Conservation (phyloP, 2,797 vertebrate genomes). For the Fundulus diaphanus region DNA sequence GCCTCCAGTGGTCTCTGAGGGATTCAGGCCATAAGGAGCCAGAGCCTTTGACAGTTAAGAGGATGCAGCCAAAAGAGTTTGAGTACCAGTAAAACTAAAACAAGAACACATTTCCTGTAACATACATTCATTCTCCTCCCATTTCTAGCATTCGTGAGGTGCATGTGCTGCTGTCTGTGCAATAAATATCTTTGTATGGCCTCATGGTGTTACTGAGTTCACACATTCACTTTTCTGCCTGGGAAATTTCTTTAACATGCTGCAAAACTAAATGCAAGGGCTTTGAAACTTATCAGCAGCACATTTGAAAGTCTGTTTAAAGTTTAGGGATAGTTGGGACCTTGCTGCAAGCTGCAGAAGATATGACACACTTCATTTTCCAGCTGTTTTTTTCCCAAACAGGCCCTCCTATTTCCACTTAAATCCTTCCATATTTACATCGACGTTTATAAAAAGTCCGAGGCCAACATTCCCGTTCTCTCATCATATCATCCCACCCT, state of each 20-base stretch:
- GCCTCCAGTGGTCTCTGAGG: conserved; percentile 56
- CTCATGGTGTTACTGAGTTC: conserved; percentile 64
- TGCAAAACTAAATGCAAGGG: conserved; percentile 44
- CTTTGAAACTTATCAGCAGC: conserved; percentile 49
- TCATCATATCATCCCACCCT: conserved; percentile 71
- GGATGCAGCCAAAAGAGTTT: conserved; percentile 67
- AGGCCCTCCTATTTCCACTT: conserved; percentile 59
- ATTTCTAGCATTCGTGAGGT: conserved; percentile 50
- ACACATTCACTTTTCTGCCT: conserved; percentile 45
- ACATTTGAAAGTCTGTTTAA: conserved; percentile 56
- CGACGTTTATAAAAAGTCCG: conserved; percentile 67
- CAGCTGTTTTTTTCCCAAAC: conserved; percentile 52
- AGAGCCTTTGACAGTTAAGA: conserved; percentile 67
- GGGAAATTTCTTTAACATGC: conserved; percentile 50
- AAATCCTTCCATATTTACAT: conserved; percentile 74
- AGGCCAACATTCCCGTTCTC: conserved; percentile 66
- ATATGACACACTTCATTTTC: conserved; percentile 63
- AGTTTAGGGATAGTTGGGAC: conserved; percentile 36
- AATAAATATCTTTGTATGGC: conserved; percentile 51
- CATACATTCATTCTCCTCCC: conserved; percentile 74
- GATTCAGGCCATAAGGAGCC: conserved; percentile 49
- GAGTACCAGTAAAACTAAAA: conserved; percentile 72
- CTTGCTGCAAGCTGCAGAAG: conserved; percentile 40
- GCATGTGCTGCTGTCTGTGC: conserved; percentile 26
- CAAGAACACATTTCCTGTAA: conserved; percentile 77